Evolutionary conservation across 2,113 vertebrate species (phyloP).

Genomic region (Cynocephalus volans): DNA sequence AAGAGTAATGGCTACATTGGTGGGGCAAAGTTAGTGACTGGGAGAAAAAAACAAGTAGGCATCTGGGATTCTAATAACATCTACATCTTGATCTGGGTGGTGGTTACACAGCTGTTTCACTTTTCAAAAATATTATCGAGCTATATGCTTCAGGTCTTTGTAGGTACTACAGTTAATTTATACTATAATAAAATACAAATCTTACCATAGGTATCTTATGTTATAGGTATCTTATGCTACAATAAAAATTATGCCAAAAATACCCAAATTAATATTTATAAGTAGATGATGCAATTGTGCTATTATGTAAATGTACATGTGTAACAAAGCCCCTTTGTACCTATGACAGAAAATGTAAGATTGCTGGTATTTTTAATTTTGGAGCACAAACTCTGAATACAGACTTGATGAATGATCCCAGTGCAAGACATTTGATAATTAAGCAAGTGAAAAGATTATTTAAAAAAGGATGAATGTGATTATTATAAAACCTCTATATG

Average conservation of each 20-base stretch:
- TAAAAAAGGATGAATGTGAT: background rate
- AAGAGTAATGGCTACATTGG: background rate
- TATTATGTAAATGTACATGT: background rate
- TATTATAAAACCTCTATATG: background rate
- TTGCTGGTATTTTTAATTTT: background rate
- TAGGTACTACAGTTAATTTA: background rate
- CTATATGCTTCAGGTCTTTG: background rate
- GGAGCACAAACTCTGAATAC: background rate
- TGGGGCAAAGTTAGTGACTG: background rate
- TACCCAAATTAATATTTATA: slow-evolving; percentile 3
- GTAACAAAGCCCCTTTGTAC: background rate
- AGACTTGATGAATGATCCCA: background rate
- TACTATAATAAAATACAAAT: background rate
- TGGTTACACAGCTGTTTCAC: background rate
- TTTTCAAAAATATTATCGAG: background rate
- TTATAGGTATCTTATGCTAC: background rate
- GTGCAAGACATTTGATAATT: background rate
- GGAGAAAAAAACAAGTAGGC: background rate
- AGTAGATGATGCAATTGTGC: background rate
- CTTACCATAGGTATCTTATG: background rate
- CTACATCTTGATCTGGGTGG: background rate
- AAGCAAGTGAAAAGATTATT: background rate
- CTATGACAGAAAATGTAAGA: background rate
- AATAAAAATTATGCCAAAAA: background rate
- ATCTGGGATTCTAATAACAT: background rate